These are phyloP conservation scores for Hypothenemus hampei DNA, from an alignment of 1,140 invertebrate genomes.

Conservation along the genomic window DNA sequence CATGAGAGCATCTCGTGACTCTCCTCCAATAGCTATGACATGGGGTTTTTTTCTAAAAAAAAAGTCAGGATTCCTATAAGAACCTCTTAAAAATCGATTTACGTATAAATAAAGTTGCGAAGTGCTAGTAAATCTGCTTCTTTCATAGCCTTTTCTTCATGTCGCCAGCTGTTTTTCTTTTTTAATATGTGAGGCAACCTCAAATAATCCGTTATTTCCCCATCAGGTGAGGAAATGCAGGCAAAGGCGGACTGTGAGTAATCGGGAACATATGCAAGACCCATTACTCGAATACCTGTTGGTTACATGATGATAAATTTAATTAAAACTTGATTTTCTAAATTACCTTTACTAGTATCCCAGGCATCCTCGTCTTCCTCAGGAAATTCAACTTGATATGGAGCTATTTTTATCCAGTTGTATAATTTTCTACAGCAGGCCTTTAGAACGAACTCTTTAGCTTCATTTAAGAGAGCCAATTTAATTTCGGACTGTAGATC, in stretches of 20 bases:
- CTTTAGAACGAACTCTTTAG: constrained; percentile 84
- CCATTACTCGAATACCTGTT: constrained; percentile 68
- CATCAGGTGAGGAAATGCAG: constrained; percentile 80
- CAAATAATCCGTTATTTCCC: constrained; percentile 87
- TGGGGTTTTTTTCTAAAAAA: constrained; percentile 80
- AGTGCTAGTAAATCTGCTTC: constrained; percentile 77
- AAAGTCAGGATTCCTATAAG: too few species aligned
- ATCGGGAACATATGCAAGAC: constrained; percentile 83
- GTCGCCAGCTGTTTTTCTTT: constrained; percentile 68
- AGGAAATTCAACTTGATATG: constrained; percentile 72
- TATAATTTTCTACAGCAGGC: constrained; percentile 80
- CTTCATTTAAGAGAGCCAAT: constrained; percentile 74
- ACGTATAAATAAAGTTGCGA: constrained; percentile 74
- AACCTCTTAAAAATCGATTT: background rate
- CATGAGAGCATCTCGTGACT: constrained; percentile 82
- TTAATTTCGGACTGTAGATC: constrained; percentile 85
- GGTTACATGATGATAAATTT: too few species aligned
- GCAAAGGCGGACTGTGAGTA: constrained; percentile 84
- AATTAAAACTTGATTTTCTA: background rate
- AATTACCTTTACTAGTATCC: constrained; percentile 68
- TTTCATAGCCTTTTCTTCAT: constrained; percentile 68
- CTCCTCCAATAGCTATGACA: constrained; percentile 84
- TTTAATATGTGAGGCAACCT: constrained; percentile 79
- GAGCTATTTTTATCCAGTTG: constrained; percentile 88
- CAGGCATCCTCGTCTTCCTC: constrained; percentile 89